Conservation (phyloP, 2,888 invertebrate species). For the Napeogenes inachia region DNA sequence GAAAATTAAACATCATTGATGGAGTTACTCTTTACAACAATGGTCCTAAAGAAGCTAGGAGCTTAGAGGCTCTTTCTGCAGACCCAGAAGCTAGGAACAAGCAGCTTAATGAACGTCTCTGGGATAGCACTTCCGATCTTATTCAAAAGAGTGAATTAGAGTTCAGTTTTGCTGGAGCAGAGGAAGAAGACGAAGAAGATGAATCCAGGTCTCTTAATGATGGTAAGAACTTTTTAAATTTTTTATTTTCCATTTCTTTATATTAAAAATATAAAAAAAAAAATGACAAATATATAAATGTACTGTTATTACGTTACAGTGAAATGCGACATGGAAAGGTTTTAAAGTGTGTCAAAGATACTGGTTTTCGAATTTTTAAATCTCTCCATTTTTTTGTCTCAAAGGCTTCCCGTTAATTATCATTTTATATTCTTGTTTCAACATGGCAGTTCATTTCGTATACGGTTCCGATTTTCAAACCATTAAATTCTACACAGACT, state of each 20-base stretch:
- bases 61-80: slow-evolving; percentile 52
- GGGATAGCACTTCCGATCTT: slow-evolving; percentile 56
- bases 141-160: slow-evolving; percentile 59
- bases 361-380: slow-evolving; percentile 34
- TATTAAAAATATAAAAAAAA: no score
- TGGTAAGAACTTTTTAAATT: slow-evolving; percentile 37
- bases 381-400: slow-evolving; percentile 30
- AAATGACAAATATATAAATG: neutral
- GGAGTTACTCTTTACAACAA: slow-evolving; percentile 61
- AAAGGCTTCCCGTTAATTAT: slow-evolving; percentile 24
- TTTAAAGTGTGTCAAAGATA: slow-evolving; percentile 33
- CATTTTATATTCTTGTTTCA: slow-evolving; percentile 22
- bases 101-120: slow-evolving; percentile 56
- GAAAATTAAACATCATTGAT: slow-evolving; percentile 56
- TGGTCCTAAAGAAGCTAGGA: slow-evolving; percentile 54
- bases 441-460: slow-evolving; percentile 19
- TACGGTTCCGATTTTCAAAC: slow-evolving; percentile 11
- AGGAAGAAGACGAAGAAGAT: slow-evolving; percentile 46
- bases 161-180: slow-evolving; percentile 49
- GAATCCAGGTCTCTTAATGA: slow-evolving; percentile 57
- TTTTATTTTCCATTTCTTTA: no score
- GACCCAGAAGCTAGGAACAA: slow-evolving; percentile 53
- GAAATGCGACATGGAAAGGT: slow-evolving; percentile 31
- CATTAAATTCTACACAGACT: slow-evolving; percentile 7
- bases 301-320: slow-evolving; percentile 25